Evolutionary conservation across 2,888 invertebrate species (phyloP), one percentile per base, ranked within the genome.

Genomic region (Temnothorax unifasciatus): DNA sequence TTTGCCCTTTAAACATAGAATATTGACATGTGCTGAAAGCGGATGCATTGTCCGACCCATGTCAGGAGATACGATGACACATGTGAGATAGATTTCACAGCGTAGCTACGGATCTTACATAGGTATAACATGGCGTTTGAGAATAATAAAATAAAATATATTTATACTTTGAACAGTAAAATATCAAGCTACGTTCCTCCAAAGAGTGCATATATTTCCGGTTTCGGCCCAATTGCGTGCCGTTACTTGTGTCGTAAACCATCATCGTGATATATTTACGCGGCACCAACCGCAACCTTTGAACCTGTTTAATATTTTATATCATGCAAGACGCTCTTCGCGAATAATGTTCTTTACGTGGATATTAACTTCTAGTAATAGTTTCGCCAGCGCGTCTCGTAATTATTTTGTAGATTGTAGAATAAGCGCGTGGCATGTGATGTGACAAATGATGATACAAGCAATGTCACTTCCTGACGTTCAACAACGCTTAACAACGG

Each of bases 21-120:
- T 64, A 64, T 76, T 52, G 76, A 76, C 76, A 64, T 38, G 13
- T 29, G 52, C 38, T 52, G 21, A 18, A 38, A 41, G 64, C 76
- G 52, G 3, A 76, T 76, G 25, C 18, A 64, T 75, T 75, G 61
- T 64, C 38, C 64, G 25, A 50, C 38, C 41, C 52, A 13, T 25
- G 41, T 77, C 21, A 13, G 18, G 21, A 18, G 15, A n/a, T 41
- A 76, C 64, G 25, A 41, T 38, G 66, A 66, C n/a, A 50, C 34
- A 25, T 15, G 52, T 54, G 9, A 66, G 63, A 75, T 61, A 76
- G 52, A 66, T 76, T 64, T 64, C 52, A 21, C 18, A 18, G 54
- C 38, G 34, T 6, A 34, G 34, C 34, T 34, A 34, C 6, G 11
- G 6, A 15, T 47, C 18, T 41, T 13, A 25, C 15, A 0, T 38